These are phyloP conservation scores for Ctenomys sociabilis DNA, from an alignment of 2,113 vertebrate genomes.

Conservation along the genomic window DNA sequence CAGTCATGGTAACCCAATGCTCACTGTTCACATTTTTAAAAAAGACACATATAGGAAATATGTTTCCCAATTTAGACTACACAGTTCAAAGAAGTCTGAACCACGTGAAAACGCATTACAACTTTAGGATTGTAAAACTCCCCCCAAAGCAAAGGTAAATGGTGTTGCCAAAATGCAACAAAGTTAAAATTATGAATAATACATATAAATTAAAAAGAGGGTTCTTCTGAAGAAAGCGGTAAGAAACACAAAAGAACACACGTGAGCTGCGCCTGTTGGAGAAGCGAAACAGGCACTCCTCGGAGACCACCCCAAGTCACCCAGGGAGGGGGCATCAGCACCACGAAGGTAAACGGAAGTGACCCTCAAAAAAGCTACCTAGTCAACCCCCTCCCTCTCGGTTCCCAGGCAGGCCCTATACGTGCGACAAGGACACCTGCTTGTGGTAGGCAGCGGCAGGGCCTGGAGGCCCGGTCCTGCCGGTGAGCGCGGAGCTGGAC, in stretches of 20 bases:
- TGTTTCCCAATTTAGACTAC: constrained; percentile 62
- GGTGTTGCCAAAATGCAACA: constrained; percentile 82
- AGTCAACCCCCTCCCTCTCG: not conserved
- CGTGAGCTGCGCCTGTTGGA: constrained; percentile 44
- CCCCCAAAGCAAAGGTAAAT: constrained; percentile 69
- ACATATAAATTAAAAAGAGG: constrained; percentile 78
- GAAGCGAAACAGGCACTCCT: not conserved
- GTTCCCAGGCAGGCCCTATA: constrained; percentile 79
- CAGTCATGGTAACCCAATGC: constrained; percentile 33
- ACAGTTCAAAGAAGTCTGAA: constrained; percentile 72
- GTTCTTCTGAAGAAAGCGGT: constrained; percentile 54
- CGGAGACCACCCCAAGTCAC: not conserved
- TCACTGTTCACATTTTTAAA: constrained; percentile 69
- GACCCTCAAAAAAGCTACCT: constrained; percentile 67
- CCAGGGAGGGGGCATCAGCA: constrained; percentile 63
- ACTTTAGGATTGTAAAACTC: constrained; percentile 58
- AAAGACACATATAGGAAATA: constrained; percentile 65
- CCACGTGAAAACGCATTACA: constrained; percentile 64
- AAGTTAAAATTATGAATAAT: constrained; percentile 69
- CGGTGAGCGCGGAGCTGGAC: constrained; percentile 89
- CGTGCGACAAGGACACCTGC: constrained; percentile 90
- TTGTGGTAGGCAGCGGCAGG: constrained; percentile 93
- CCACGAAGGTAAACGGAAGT: constrained; percentile 71
- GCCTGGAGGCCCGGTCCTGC: constrained; percentile 85
- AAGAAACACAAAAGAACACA: constrained; percentile 58